Evolutionary conservation across 1,140 invertebrate species (phyloP).

Genomic region (Drosophila simulans): DNA sequence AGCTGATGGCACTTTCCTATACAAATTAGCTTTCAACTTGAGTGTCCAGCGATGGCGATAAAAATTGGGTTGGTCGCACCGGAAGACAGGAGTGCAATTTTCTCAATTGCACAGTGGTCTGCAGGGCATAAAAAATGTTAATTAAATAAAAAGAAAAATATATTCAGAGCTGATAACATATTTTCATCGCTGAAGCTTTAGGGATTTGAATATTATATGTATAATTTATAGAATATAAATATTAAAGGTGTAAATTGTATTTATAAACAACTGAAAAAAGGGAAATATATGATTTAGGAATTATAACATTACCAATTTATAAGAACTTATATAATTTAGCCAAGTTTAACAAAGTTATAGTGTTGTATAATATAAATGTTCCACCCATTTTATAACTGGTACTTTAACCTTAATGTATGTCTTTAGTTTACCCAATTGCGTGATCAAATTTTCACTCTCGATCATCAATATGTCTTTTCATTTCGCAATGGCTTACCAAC

Average conservation of each 20-base stretch:
- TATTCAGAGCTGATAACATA: not conserved
- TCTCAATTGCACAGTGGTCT: conserved; percentile 39
- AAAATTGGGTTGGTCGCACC: conserved; percentile 23
- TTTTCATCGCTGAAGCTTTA: too few species aligned
- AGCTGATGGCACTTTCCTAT: conserved; percentile 9
- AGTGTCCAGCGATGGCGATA: conserved; percentile 10
- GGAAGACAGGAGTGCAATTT: conserved; percentile 32
- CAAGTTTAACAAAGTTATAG: too few species aligned
- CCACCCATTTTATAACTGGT: too few species aligned
- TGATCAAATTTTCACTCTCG: not conserved
- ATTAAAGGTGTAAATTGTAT: too few species aligned
- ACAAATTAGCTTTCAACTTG: conserved; percentile 32
- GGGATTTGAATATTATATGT: too few species aligned
- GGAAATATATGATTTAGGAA: too few species aligned
- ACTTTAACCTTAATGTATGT: too few species aligned
- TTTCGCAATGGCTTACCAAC: not conserved
- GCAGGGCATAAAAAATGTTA: not conserved
- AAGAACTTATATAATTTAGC: too few species aligned
- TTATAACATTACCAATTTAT: too few species aligned
- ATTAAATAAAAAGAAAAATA: not conserved
- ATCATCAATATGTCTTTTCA: not conserved
- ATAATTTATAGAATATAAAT: too few species aligned
- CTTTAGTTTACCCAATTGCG: not conserved
- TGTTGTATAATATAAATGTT: too few species aligned
- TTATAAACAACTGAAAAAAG: too few species aligned